Conservation (phyloP, 1,140 invertebrate genomes). For the Dendrolimus punctatus region DNA sequence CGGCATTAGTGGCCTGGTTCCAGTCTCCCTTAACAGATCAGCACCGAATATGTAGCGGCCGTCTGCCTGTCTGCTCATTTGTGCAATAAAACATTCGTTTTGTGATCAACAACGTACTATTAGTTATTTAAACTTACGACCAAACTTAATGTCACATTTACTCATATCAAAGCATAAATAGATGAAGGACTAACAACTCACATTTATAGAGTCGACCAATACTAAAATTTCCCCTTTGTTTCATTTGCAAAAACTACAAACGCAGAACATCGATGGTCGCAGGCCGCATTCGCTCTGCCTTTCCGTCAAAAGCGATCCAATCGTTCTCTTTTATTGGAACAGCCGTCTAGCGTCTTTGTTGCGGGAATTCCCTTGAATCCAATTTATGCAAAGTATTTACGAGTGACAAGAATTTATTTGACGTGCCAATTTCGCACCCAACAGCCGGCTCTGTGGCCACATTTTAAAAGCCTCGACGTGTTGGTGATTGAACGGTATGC, state of each 20-base stretch:
- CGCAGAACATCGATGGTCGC: slow-evolving; percentile 20
- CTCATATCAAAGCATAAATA: too few species aligned
- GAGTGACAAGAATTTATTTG: slow-evolving; percentile 50
- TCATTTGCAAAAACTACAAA: slow-evolving; percentile 20
- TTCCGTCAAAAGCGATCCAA: slow-evolving; percentile 49
- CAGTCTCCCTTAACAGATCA: too few species aligned
- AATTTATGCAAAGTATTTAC: slow-evolving; percentile 58
- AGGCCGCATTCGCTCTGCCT: slow-evolving; percentile 27
- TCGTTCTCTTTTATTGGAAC: slow-evolving; percentile 51
- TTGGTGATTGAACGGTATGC: slow-evolving; percentile 25
- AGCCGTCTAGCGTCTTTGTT: slow-evolving; percentile 45
- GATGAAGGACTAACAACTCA: slow-evolving; percentile 16
- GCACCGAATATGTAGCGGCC: too few species aligned
- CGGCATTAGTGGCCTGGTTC: too few species aligned
- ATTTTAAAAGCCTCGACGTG: slow-evolving; percentile 24
- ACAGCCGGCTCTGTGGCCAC: slow-evolving; percentile 16
- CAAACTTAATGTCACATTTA: too few species aligned
- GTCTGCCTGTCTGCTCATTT: too few species aligned
- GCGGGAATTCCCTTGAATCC: slow-evolving; percentile 40
- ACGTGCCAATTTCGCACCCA: slow-evolving; percentile 38
- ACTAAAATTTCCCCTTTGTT: slow-evolving; percentile 16
- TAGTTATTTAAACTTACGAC: too few species aligned
- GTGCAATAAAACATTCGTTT: too few species aligned
- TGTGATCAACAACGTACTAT: too few species aligned
- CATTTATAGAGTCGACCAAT: slow-evolving; percentile 13